Evolutionary conservation across 2,888 invertebrate genomes (phyloP).

Genomic region (Xanthia togata): DNA sequence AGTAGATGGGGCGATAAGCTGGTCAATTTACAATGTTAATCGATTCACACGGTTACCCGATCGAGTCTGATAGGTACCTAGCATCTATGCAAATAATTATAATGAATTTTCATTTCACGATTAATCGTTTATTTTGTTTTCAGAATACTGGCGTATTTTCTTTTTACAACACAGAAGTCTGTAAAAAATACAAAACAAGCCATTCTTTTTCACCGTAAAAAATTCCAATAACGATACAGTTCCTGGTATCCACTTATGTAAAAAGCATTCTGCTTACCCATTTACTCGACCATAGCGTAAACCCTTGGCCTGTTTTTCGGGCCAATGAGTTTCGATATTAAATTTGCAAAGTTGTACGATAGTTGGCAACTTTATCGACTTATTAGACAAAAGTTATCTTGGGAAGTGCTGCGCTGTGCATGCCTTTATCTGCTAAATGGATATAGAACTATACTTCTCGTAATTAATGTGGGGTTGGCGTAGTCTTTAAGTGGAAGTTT

Average conservation of each 20-base stretch:
- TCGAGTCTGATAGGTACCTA: too few species aligned
- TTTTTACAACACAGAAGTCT: too few species aligned
- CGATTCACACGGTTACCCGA: background rate
- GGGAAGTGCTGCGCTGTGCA: constrained; percentile 48
- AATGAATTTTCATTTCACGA: background rate
- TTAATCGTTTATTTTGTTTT: background rate
- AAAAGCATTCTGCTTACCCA: constrained; percentile 60
- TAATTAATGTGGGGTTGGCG: constrained; percentile 42
- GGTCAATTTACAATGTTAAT: background rate
- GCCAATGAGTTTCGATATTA: constrained; percentile 73
- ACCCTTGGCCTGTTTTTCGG: constrained; percentile 71
- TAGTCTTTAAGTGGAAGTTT: background rate
- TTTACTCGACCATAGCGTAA: constrained; percentile 52
- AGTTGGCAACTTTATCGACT: constrained; percentile 72
- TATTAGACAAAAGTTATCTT: constrained; percentile 72
- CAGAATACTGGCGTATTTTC: too few species aligned
- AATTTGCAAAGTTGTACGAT: constrained; percentile 71
- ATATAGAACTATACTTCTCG: constrained; percentile 46
- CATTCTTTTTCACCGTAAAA: constrained; percentile 19
- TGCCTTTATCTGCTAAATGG: constrained; percentile 58
- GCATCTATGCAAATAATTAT: background rate
- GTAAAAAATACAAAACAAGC: constrained; percentile 9
- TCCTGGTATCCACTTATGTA: constrained; percentile 50
- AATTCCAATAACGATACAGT: constrained; percentile 30
- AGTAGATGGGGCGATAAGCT: background rate